Evolutionary conservation across 2,797 vertebrate genomes (phyloP), one percentile per base, ranked within the genome.

Genomic region (Amazona finschi): DNA sequence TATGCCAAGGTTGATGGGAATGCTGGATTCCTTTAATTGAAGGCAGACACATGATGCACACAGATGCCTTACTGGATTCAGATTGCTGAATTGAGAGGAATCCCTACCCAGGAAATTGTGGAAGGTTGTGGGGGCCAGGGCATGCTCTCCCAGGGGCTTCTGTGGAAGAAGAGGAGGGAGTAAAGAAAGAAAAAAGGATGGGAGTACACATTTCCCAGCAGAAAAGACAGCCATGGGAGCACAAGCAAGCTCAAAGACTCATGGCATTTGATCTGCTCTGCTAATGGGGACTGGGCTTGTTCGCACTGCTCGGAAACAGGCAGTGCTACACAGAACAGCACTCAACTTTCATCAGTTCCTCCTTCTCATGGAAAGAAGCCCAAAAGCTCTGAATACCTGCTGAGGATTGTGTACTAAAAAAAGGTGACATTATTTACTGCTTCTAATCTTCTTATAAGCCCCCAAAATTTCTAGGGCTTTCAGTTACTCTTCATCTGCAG

Each of bases 121-220:
- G 62, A 91, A 72, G 46, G 66, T 25, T 27, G 25, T 0, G 2
- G 13, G 6, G 31, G 17, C 10, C 1, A 1, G 8, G 16, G 10
- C 24, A 50, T 41, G 13, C n/a, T 31, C 36, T 77, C 79, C 49
- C 60, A 77, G 14, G 28, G 50, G n/a, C 15, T 84, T 65, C 44
- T 43, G 38, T 41, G 16, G 58, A 81, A 77, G 61, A 74, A 36
- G 25, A 83, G 46, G 18, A 75, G 28, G 39, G 20, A 92, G 52
- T 17, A 55, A 22, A 60, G 31, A 47, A 71, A 83, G n/a, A 15
- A 25, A 66, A 38, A 41, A 70, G 6, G 6, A 14, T 25, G 39
- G 67, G 24, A 95, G 30, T 24, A 21, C 33, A 30, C 6, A 12
- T 6, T 18, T 92, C 36, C 50, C 9, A 30, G 61, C 9, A 92